A percentile compares a stretch with the other conserved stretches of the same genome.
Evolutionary conservation across 2,113 vertebrate species (phyloP).

Genomic region (Fregetta grallaria): DNA sequence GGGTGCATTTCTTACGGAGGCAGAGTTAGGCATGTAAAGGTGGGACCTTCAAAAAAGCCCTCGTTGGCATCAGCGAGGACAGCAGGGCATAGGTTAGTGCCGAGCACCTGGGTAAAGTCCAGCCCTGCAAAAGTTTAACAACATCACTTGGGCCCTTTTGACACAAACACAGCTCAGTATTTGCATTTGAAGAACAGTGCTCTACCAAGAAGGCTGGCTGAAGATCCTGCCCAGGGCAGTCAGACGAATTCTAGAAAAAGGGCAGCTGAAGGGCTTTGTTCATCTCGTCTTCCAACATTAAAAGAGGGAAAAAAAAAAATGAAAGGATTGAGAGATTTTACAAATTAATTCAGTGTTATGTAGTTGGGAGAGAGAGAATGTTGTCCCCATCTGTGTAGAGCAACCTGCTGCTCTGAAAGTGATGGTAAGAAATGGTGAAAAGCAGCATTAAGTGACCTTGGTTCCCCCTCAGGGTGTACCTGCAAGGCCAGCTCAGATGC

Average conservation of each 20-base stretch:
- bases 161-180: background rate
- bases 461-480: too few relatives aligned
- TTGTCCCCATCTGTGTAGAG: background rate
- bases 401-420: background rate
- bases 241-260: background rate
- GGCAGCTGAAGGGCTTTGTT: background rate
- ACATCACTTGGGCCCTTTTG: too few relatives aligned
- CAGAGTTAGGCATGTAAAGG: background rate
- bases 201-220: background rate
- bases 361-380: background rate
- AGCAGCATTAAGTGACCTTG: background rate
- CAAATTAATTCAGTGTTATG: too few relatives aligned
- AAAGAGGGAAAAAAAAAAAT: background rate
- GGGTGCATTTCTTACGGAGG: too few relatives aligned
- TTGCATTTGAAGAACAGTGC: background rate
- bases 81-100: background rate
- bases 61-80: too few relatives aligned
- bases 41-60: background rate
- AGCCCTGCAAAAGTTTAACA: background rate
- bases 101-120: background rate
- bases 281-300: fast-evolving
- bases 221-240: too few relatives aligned
- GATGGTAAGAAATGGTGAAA: background rate
- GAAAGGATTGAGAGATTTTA: background rate
- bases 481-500: background rate